Base-by-base conservation (phyloP, 2,888 invertebrate species). In the Sipha maydis region DNA sequence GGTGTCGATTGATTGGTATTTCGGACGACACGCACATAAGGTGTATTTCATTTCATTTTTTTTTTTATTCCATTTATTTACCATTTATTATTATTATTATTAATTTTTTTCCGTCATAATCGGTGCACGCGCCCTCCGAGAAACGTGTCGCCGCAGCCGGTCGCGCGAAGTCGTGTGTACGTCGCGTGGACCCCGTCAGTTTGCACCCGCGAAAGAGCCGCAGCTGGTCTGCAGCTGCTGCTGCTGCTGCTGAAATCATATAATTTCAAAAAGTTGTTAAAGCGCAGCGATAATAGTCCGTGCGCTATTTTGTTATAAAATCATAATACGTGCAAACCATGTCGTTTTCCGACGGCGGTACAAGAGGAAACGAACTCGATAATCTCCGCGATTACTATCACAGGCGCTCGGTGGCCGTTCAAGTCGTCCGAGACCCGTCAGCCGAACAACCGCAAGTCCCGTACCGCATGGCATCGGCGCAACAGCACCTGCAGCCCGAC, bases 1-100 rank as follows among this genome's bases (percentile, higher is more conserved):
- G 56, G 61, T 61, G 61, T 21, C 61, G 61, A 61, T 61, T 61
- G 61, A 61, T 61, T 77, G 48, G 28, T 48, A 48, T 77, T 77
- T 77, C 77, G 77, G 77, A 77, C 77, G 77, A 77, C 77, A 77
- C 77, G 48, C 48, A 41, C 76, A 48, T 19, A 48, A 28, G 77
- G 77, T 41, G 28, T 61, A 25, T 41, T n/a, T 41, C 11, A 8
- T 41, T 41, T 48, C 0, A 48, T 48, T 7, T 9, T 7, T 76
- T 76, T 31, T 73, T 73, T 61, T 61, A 48, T 48, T 48, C 14
- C 48, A 14, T 48, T 48, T 41, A 1, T 41, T 41, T 11, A 8
- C 41, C 41, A 41, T 41, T 41, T 41, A 3, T 3, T 1, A 1
- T 9, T 41, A 8, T 8, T 5, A 41, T 41, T 8, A 9, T 41